Conservation (phyloP, 2,113 vertebrate genomes). For the Thermophis baileyi region DNA sequence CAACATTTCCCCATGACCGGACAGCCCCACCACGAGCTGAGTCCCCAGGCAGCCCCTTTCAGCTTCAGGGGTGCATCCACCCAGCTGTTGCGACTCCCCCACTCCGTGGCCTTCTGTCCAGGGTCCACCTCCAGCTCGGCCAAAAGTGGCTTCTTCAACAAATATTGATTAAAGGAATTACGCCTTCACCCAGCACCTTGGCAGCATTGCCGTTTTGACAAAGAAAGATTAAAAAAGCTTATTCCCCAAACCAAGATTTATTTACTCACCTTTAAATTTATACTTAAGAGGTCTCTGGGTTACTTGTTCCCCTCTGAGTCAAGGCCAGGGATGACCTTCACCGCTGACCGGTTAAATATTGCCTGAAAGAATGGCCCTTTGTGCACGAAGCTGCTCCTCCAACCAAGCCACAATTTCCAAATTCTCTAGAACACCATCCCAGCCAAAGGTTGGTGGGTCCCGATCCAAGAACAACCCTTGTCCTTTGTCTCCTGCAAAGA, state of each 20-base stretch:
- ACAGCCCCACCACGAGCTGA: neutral
- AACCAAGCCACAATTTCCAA: neutral
- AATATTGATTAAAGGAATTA: neutral
- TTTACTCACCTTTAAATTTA: neutral
- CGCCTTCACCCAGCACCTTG: neutral
- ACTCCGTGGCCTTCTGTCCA: too few relatives aligned
- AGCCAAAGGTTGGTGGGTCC: rapidly evolving
- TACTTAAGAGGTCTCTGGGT: too few relatives aligned
- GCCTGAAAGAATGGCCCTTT: neutral
- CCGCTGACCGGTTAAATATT: too few relatives aligned
- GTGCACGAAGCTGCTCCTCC: neutral
- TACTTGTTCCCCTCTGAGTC: too few relatives aligned
- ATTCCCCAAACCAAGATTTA: neutral
- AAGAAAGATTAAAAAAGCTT: too few relatives aligned
- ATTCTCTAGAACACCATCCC: rapidly evolving
- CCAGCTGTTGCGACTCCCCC: too few relatives aligned
- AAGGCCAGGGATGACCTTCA: neutral
- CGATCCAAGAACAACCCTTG: neutral
- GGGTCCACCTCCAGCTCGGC: neutral
- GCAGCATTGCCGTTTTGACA: neutral
- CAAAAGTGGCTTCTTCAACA: neutral
- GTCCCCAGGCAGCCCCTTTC: neutral
- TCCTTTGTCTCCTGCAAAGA: neutral
- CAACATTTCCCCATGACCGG: too few relatives aligned
- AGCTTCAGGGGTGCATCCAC: neutral